These are phyloP conservation scores for Cephus pygmeus DNA, from an alignment of 2,888 invertebrate species.

Conservation along the genomic window DNA sequence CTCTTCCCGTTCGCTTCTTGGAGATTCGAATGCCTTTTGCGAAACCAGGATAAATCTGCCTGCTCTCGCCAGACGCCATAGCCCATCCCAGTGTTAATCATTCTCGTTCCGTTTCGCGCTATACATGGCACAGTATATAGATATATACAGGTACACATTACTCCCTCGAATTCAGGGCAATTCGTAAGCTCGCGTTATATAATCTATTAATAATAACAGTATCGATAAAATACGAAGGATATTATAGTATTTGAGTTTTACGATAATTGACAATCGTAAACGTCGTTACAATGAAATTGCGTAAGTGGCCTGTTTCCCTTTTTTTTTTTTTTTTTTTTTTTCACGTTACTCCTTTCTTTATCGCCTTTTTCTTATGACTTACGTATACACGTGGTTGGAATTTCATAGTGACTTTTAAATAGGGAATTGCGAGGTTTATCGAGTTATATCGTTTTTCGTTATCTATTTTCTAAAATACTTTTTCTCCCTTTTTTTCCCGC, in stretches of 20 bases:
- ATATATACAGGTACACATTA: background rate
- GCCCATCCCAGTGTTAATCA: background rate
- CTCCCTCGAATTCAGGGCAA: background rate
- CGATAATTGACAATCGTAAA: background rate
- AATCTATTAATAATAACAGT: background rate
- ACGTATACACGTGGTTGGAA: background rate
- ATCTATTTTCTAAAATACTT: background rate
- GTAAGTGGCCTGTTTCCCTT: background rate
- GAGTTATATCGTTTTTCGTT: background rate
- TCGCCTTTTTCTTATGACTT: background rate
- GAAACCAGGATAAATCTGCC: background rate
- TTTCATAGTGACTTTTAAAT: background rate
- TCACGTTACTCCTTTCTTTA: background rate
- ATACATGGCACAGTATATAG: background rate
- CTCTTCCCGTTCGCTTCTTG: background rate
- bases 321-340: no score
- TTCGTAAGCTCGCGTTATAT: background rate
- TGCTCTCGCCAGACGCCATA: background rate
- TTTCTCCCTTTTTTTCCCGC: no score
- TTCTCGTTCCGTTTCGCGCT: background rate
- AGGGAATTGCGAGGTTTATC: background rate
- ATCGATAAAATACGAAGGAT: background rate
- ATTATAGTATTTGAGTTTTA: background rate
- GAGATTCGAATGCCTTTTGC: background rate
- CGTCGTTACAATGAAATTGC: background rate